Conservation (phyloP, 1,140 invertebrate genomes). For the Medauroidea extradentata region DNA sequence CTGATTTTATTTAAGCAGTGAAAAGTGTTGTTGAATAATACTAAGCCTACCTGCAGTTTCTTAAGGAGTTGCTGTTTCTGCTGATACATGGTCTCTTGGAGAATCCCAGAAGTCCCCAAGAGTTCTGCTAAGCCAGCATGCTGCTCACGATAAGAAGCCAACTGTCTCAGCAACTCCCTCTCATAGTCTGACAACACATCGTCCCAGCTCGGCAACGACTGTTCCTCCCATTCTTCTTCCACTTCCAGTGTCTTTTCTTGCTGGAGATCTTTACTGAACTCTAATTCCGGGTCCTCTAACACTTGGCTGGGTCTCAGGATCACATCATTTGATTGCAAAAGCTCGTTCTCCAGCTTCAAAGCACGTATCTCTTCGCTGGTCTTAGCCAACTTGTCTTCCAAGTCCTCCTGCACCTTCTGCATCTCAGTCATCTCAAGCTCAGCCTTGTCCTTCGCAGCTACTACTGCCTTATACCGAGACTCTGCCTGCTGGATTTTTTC, state of each 20-base stretch:
- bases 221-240: background rate
- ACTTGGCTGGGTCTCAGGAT: no score
- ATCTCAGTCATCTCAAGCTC: background rate
- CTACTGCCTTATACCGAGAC: background rate
- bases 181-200: background rate
- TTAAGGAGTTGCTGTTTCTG: slow-evolving; percentile 5
- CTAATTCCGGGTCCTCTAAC: no score
- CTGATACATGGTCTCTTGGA: slow-evolving; percentile 2
- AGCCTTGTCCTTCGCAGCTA: background rate
- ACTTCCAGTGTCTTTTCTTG: background rate
- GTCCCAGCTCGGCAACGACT: background rate
- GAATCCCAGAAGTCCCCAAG: background rate
- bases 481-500: background rate
- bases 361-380: background rate
- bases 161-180: background rate
- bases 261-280: no score
- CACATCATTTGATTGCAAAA: no score
- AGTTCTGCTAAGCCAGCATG: background rate
- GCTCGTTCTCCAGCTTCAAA: background rate
- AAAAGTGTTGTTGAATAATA: no score
- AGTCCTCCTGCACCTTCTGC: background rate
- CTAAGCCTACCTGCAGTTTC: background rate
- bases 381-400: background rate
- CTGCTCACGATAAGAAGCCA: background rate
- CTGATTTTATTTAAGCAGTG: no score